Conservation (phyloP, 23 tunicate genomes). For the Clavelina lepadiformis region DNA sequence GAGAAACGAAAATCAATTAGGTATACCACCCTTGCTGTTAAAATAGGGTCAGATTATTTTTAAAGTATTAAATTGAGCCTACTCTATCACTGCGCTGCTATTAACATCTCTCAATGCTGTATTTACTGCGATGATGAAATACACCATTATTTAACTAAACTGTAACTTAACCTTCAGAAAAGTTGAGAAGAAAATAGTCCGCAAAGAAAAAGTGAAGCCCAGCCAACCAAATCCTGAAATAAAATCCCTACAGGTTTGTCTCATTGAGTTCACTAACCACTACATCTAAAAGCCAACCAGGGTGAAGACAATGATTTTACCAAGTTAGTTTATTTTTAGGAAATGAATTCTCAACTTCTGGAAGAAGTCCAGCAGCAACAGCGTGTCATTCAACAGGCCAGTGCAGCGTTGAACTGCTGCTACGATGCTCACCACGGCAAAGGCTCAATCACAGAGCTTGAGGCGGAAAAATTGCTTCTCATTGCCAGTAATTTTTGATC, state of each 20-base stretch:
- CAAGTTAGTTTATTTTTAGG: constrained; percentile 19
- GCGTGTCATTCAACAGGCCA: constrained; percentile 84
- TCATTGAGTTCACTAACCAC: too few species aligned
- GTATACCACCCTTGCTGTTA: too few species aligned
- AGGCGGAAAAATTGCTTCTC: constrained; percentile 85
- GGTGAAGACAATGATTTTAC: too few species aligned
- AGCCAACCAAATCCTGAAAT: too few species aligned
- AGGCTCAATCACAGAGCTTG: constrained; percentile 87
- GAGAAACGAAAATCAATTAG: constrained; percentile 55
- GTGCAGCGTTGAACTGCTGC: constrained; percentile 92
- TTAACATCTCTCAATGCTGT: too few species aligned
- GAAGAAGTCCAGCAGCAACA: constrained; percentile 69
- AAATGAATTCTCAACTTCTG: constrained; percentile 40
- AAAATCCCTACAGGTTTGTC: too few species aligned
- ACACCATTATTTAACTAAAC: neutral
- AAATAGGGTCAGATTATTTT: neutral
- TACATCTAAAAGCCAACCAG: too few species aligned
- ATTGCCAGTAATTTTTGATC: constrained; percentile 51
- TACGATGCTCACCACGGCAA: constrained; percentile 94
- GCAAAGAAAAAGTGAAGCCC: constrained; percentile 48
- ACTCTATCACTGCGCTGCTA: too few species aligned
- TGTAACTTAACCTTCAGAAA: constrained; percentile 4
- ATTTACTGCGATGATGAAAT: too few species aligned
- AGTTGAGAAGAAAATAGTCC: constrained; percentile 61
- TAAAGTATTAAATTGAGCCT: too few species aligned